Conservation (phyloP, 1,140 invertebrate genomes). For the Portunus trituberculatus region DNA sequence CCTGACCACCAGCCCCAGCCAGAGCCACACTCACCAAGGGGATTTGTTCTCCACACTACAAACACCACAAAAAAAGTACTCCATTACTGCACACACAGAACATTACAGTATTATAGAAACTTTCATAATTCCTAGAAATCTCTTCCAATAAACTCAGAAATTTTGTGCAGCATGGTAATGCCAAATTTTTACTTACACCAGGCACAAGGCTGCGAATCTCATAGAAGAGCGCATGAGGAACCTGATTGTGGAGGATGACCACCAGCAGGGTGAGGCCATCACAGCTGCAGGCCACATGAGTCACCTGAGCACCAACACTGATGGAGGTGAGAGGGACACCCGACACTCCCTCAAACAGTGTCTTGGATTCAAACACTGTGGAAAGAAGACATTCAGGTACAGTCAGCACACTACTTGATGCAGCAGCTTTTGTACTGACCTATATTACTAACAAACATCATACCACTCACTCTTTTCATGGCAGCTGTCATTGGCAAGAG, state of each 20-base stretch:
- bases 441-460: too few species aligned
- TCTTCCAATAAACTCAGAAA: too few species aligned
- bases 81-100: background rate
- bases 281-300: constrained; percentile 59
- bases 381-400: background rate
- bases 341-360: constrained; percentile 8
- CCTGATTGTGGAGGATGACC: constrained; percentile 37
- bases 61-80: background rate
- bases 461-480: too few species aligned
- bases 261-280: constrained; percentile 68
- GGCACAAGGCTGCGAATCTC: constrained; percentile 56
- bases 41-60: constrained; percentile 46
- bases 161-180: too few species aligned
- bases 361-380: constrained; percentile 55
- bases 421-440: too few species aligned
- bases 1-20: background rate
- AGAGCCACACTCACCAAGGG: constrained; percentile 45
- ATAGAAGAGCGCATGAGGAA: constrained; percentile 66
- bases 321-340: constrained; percentile 6
- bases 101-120: background rate
- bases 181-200: constrained; percentile 35
- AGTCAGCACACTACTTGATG: too few species aligned
- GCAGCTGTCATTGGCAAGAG: too few species aligned
- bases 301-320: constrained; percentile 49
- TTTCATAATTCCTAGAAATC: too few species aligned